Evolutionary conservation across 2,113 vertebrate species (phyloP).

Genomic region (Salminus brasiliensis): DNA sequence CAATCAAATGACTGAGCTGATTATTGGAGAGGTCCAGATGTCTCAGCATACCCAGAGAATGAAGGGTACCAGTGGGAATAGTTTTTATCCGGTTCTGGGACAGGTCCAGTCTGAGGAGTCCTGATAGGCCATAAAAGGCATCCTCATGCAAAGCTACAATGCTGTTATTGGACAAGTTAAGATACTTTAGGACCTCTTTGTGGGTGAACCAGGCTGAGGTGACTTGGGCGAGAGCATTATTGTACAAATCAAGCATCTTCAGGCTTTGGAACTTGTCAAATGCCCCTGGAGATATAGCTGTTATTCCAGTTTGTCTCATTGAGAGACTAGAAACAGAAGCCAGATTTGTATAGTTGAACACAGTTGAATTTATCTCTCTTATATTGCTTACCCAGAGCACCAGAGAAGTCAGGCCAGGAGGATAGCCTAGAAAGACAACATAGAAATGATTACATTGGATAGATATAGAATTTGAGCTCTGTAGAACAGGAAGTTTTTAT

Average conservation of each 20-base stretch:
- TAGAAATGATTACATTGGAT: background rate
- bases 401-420: constrained; percentile 55
- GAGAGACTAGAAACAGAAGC: constrained; percentile 62
- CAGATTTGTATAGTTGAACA: constrained; percentile 62
- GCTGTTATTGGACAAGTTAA: constrained; percentile 61
- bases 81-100: constrained; percentile 62
- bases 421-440: constrained; percentile 56
- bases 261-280: constrained; percentile 65
- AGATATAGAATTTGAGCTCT: background rate
- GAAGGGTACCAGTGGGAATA: constrained; percentile 57
- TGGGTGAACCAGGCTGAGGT: constrained; percentile 67
- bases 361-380: constrained; percentile 61
- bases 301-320: constrained; percentile 50
- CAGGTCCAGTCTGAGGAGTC: constrained; percentile 62
- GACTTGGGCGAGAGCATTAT: constrained; percentile 60
- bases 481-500: too few relatives aligned
- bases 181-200: constrained; percentile 47
- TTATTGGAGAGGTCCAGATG: constrained; percentile 74
- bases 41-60: constrained; percentile 43
- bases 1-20: constrained; percentile 59
- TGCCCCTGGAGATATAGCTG: constrained; percentile 56
- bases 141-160: constrained; percentile 47
- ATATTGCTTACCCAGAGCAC: constrained; percentile 41
- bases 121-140: constrained; percentile 47
- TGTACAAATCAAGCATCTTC: constrained; percentile 56